A percentile compares a stretch with the other conserved stretches of the same genome.
Conservation (phyloP, 2,113 vertebrate species). For the Entelurus aequoreus region DNA sequence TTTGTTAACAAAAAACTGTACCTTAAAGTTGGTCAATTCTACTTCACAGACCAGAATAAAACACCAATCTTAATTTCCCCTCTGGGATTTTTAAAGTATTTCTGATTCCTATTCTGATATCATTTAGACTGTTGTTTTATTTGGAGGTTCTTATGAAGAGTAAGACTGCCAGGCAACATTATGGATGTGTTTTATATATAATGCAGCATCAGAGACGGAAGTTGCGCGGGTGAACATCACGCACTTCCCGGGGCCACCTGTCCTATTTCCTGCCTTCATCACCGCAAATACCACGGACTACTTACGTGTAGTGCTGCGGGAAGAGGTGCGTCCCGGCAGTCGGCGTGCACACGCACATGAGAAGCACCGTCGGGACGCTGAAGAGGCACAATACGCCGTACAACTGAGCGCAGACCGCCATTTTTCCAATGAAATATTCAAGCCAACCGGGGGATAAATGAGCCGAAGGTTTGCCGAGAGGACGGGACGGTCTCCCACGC, state of each 20-base stretch:
- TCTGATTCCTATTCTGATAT: too few species aligned
- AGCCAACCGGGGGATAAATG: conserved; percentile 67
- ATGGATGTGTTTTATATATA: not conserved
- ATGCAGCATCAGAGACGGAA: conserved; percentile 28
- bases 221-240: conserved; percentile 35
- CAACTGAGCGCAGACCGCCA: conserved; percentile 86
- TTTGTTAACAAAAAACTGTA: too few species aligned
- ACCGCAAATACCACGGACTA: conserved; percentile 46
- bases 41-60: too few species aligned
- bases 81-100: too few species aligned
- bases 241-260: conserved; percentile 57
- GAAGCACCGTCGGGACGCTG: conserved; percentile 74
- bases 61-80: too few species aligned
- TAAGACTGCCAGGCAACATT: too few species aligned
- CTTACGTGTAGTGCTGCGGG: conserved; percentile 95
- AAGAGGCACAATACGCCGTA: conserved; percentile 77
- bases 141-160: too few species aligned
- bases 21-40: too few species aligned
- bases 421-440: conserved; percentile 86
- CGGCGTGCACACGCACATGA: conserved; percentile 76
- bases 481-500: conserved; percentile 39
- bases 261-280: conserved; percentile 47
- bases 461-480: conserved; percentile 50
- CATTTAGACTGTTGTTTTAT: too few species aligned
- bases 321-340: conserved; percentile 82